Conservation (phyloP, 2,113 vertebrate species). For the Cyprinodon brontotheroides region DNA sequence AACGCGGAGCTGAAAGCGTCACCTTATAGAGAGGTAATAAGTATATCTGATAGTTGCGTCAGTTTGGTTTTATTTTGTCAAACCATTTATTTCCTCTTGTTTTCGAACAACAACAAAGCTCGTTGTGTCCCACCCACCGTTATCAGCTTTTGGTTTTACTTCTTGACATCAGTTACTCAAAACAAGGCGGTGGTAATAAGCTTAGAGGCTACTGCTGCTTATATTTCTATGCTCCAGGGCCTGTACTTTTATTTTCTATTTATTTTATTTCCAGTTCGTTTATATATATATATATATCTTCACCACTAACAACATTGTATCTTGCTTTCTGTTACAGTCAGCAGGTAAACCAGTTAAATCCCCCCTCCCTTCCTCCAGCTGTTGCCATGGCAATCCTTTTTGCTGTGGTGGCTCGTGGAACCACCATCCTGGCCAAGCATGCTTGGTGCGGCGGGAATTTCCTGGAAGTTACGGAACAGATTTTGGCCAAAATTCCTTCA, state of each 20-base stretch:
- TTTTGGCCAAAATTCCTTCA: conserved; percentile 94
- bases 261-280: not conserved
- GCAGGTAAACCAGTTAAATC: conserved; percentile 12
- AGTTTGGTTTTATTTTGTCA: not conserved
- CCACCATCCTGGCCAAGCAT: conserved; percentile 95
- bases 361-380: conserved; percentile 11
- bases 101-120: conserved; percentile 21
- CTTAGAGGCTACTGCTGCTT: not conserved
- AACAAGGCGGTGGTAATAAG: not conserved
- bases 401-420: conserved; percentile 94
- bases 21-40: conserved; percentile 43
- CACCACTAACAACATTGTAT: not conserved
- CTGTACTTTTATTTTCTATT: not conserved
- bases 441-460: conserved; percentile 98
- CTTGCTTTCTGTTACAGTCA: conserved; percentile 2
- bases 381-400: conserved; percentile 96
- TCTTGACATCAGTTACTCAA: not conserved
- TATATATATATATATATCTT: too few relatives aligned
- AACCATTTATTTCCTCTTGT: not conserved
- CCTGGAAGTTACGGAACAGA: conserved; percentile 97
- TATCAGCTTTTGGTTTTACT: conserved; percentile 13
- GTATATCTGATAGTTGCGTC: not conserved
- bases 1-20: conserved; percentile 29
- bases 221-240: not conserved
- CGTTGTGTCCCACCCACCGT: conserved; percentile 6